A percentile compares a stretch with the other conserved stretches of the same genome.
Evolutionary conservation across 2,113 vertebrate species (phyloP).

Genomic region (Cyanoramphus novaezelandiae): DNA sequence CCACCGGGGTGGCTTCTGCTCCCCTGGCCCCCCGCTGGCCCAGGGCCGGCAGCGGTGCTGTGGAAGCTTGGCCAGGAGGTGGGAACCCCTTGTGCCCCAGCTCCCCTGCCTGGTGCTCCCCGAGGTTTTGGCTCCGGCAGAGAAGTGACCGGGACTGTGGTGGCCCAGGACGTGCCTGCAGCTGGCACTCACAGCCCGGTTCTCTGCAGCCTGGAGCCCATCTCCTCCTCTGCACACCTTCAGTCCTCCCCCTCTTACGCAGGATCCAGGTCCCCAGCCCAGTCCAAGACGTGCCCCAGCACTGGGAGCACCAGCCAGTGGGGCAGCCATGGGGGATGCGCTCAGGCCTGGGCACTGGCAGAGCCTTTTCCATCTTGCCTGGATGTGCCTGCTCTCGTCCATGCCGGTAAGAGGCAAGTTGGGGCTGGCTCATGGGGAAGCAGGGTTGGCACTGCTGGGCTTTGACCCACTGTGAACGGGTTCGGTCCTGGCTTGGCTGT

Average conservation of each 20-base stretch:
- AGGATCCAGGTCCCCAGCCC: neutral
- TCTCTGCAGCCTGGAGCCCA: neutral
- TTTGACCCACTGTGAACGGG: accelerated
- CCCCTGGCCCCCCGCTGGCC: neutral
- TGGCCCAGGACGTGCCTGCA: neutral
- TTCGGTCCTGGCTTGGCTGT: accelerated
- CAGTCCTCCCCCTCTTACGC: neutral
- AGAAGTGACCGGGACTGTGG: neutral
- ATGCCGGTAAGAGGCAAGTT: conserved; percentile 24
- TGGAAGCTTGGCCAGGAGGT: neutral
- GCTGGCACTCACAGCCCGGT: neutral
- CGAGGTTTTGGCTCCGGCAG: neutral
- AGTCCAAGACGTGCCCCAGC: accelerated
- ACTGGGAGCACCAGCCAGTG: neutral
- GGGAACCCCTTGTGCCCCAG: accelerated
- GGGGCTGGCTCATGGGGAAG: neutral
- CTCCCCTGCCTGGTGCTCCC: neutral
- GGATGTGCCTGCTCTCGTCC: conserved; percentile 24
- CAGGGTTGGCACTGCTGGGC: neutral
- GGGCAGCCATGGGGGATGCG: neutral
- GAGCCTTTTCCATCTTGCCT: neutral
- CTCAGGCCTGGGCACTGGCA: neutral
- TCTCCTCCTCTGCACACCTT: accelerated
- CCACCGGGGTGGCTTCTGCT: neutral
- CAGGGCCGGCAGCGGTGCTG: neutral